Conservation (phyloP, 1,140 invertebrate genomes). For the Drosophila sproati region DNA sequence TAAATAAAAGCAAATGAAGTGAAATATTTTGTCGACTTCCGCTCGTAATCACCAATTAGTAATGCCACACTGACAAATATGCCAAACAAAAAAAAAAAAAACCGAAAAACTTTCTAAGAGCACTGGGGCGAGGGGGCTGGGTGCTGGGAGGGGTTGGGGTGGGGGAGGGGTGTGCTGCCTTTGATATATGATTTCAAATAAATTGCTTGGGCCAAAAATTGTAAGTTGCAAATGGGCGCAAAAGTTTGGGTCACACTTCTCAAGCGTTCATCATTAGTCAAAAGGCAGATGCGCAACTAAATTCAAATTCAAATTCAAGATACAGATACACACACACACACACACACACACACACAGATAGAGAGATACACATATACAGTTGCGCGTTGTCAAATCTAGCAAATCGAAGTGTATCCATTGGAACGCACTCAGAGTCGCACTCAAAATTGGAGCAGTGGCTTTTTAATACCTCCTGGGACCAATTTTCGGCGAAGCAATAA, state of each 20-base stretch:
- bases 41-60: slow-evolving; percentile 84
- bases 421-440: slow-evolving; percentile 41
- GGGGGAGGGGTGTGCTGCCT: slow-evolving; percentile 20
- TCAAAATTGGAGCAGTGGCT: not conserved
- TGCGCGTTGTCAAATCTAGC: slow-evolving; percentile 70
- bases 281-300: slow-evolving; percentile 55
- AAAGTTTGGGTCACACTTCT: slow-evolving; percentile 63
- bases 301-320: slow-evolving; percentile 64
- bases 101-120: slow-evolving; percentile 30
- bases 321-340: slow-evolving; percentile 25
- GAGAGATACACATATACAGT: slow-evolving; percentile 11
- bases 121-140: slow-evolving; percentile 2
- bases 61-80: slow-evolving; percentile 83
- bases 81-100: slow-evolving; percentile 53
- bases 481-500: slow-evolving; percentile 62
- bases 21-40: slow-evolving; percentile 83
- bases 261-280: slow-evolving; percentile 65
- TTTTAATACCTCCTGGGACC: slow-evolving; percentile 60
- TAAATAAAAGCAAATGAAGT: slow-evolving; percentile 78
- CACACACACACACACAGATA: slow-evolving; percentile 13
- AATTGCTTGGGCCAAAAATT: slow-evolving; percentile 56
- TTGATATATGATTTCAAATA: slow-evolving; percentile 83
- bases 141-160: not conserved
- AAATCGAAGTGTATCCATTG: slow-evolving; percentile 75
- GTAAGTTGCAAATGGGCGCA: slow-evolving; percentile 65